These are phyloP conservation scores for Pachycephus smyrnensis DNA, from an alignment of 2,888 invertebrate species.

Conservation along the genomic window DNA sequence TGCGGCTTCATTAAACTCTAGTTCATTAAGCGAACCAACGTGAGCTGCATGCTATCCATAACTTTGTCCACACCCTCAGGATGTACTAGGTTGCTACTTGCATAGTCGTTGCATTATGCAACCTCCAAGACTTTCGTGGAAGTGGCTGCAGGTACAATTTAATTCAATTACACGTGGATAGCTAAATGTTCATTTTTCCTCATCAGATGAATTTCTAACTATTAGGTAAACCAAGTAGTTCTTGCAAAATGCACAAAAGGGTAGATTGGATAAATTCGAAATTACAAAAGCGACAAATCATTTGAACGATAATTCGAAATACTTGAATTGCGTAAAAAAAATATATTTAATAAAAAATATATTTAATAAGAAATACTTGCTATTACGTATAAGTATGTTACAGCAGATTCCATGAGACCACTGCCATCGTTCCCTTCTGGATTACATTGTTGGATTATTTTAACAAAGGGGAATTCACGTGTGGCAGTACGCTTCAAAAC, in stretches of 20 bases:
- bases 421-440: not conserved
- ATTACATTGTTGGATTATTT: not conserved
- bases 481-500: not conserved
- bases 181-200: not conserved
- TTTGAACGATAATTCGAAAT: not conserved
- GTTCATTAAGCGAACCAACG: not conserved
- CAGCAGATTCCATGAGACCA: not conserved
- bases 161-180: not conserved
- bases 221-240: not conserved
- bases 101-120: not conserved
- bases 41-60: not conserved
- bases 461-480: not conserved
- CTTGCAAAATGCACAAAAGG: not conserved
- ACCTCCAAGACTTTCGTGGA: not conserved
- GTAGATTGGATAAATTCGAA: not conserved
- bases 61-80: not conserved
- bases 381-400: not conserved
- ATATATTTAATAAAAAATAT: not conserved
- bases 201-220: not conserved
- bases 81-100: not conserved
- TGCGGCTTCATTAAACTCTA: not conserved
- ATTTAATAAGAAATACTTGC: not conserved
- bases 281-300: not conserved
- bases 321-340: not conserved
- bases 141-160: not conserved